Percentiles rank a stretch among this genome's conserved stretches.
phyloP scores from a whole-genome alignment of 2,113 vertebrate genomes.

The Rhadina sibilatrix region DNA sequence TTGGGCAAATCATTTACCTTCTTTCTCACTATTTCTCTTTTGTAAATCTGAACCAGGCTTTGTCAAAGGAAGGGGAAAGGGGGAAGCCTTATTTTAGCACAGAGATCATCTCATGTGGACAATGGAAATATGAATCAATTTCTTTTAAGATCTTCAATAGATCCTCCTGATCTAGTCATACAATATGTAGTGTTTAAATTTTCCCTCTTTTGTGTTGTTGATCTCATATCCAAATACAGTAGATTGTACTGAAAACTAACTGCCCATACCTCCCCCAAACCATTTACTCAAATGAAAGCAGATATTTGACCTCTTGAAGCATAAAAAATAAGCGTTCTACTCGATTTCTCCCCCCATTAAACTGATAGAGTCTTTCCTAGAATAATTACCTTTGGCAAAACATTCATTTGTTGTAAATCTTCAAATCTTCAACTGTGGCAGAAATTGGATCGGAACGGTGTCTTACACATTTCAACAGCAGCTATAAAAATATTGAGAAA shows the following conservation, averaged over 20 bases:
- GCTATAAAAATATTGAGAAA: conserved; percentile 17
- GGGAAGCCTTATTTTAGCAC: neutral
- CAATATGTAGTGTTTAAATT: neutral
- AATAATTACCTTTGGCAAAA: neutral
- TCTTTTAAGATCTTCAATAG: no score
- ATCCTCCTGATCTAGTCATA: neutral
- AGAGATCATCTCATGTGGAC: neutral
- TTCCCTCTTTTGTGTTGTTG: neutral
- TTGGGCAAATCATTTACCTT: neutral
- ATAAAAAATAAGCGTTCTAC: neutral
- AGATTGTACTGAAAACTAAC: neutral
- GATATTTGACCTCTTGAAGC: neutral
- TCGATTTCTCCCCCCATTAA: neutral
- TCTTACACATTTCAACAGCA: neutral
- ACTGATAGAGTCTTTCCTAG: neutral
- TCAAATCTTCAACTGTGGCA: neutral
- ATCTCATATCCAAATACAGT: neutral
- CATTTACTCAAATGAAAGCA: neutral
- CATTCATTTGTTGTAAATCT: neutral
- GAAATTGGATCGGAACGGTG: neutral
- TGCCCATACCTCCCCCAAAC: neutral
- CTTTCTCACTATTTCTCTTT: neutral
- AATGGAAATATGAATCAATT: neutral
- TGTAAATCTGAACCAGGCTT: neutral
- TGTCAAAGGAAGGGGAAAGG: neutral